These are phyloP conservation scores for Drosophila hydei DNA, from an alignment of 1,140 invertebrate genomes.

Conservation along the genomic window DNA sequence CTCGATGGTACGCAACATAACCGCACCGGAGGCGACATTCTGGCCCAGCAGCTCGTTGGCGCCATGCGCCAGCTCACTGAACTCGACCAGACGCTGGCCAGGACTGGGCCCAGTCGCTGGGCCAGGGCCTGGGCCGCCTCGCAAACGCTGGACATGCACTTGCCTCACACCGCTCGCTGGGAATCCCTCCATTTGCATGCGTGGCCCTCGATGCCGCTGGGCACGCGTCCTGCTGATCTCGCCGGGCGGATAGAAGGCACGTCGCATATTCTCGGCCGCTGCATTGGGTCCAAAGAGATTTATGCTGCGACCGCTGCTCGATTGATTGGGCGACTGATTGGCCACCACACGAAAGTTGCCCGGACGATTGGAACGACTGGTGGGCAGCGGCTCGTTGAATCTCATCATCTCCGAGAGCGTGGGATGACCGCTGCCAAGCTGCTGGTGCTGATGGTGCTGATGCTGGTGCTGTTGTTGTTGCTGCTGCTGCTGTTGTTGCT, in stretches of 20 bases:
- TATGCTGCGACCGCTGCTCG: conserved; percentile 5
- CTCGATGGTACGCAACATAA: conserved; percentile 31
- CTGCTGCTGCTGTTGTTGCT: conserved; percentile 5
- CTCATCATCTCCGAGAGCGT: conserved; percentile 23
- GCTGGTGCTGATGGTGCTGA: conserved; percentile 1
- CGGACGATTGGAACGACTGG: conserved; percentile 18
- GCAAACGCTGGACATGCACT: conserved; percentile 29
- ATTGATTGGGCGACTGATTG: conserved; percentile 14
- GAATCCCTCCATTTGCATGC: conserved; percentile 22
- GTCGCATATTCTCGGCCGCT: conserved; percentile 12
- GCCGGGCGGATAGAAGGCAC: conserved; percentile 8
- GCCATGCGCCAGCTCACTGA: conserved; percentile 13
- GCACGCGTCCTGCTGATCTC: conserved; percentile 11
- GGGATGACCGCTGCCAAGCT: background rate
- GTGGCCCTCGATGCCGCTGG: conserved; percentile 19
- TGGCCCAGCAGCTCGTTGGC: conserved; percentile 4
- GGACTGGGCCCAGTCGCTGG: background rate
- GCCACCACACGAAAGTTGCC: conserved; percentile 7
- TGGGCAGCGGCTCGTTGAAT: conserved; percentile 32
- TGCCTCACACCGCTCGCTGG: conserved; percentile 2
- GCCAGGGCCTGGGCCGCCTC: conserved; percentile 2
- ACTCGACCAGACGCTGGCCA: conserved; percentile 21
- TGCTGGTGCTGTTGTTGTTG: background rate
- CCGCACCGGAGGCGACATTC: background rate
- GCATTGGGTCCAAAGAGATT: conserved; percentile 13